Conservation (phyloP, 2,797 vertebrate genomes). For the Dryobates pubescens region DNA sequence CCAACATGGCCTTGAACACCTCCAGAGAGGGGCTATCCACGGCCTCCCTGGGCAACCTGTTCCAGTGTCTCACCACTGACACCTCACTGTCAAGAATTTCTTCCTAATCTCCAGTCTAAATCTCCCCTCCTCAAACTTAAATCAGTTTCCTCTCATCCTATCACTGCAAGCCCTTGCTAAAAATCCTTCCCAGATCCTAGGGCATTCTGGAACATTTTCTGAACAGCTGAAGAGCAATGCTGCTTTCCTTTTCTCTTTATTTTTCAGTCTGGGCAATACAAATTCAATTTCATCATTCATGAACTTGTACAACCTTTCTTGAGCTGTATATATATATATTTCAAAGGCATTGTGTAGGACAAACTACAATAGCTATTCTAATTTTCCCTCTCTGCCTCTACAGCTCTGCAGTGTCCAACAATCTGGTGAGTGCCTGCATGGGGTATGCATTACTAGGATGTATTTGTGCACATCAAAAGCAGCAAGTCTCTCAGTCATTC, state of each 20-base stretch:
- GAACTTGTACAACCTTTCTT: background rate
- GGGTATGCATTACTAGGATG: background rate
- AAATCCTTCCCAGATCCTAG: background rate
- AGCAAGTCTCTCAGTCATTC: slow-evolving; percentile 53
- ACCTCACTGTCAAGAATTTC: too few relatives aligned
- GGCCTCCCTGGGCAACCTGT: too few relatives aligned
- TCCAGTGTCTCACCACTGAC: too few relatives aligned
- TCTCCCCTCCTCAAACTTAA: too few relatives aligned
- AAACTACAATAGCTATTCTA: background rate
- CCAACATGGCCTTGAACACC: too few relatives aligned
- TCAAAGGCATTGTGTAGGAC: background rate
- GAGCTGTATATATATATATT: background rate
- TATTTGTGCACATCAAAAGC: slow-evolving; percentile 55
- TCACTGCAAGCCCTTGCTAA: too few relatives aligned
- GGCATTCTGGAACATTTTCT: background rate
- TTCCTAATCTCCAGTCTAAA: too few relatives aligned
- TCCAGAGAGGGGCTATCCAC: too few relatives aligned
- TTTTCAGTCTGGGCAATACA: background rate
- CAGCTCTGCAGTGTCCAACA: background rate
- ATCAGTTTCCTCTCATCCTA: too few relatives aligned
- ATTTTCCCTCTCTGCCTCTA: background rate
- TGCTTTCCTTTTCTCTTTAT: background rate
- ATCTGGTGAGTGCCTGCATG: background rate
- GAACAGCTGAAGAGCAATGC: background rate
- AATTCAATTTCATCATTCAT: background rate